A percentile compares a stretch with the other conserved stretches of the same genome.
phyloP scores from a whole-genome alignment of 2,113 vertebrate species.

The Hypanus sabinus region DNA sequence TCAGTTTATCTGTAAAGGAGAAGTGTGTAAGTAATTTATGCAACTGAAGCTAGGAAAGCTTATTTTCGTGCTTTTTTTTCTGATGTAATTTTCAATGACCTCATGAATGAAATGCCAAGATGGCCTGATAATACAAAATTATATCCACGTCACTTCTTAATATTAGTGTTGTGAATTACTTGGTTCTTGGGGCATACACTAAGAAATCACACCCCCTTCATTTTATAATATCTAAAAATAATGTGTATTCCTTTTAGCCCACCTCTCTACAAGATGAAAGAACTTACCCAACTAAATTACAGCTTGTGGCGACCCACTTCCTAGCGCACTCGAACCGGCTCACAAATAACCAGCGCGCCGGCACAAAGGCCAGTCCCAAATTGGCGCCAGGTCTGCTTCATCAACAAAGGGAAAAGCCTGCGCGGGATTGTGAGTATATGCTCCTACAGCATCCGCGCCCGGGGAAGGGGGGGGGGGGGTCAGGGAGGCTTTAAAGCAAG shows the following conservation, averaged over 20 bases:
- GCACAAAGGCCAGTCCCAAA: too few relatives aligned
- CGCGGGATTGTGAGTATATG: too few relatives aligned
- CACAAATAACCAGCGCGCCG: too few relatives aligned
- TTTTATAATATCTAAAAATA: background rate
- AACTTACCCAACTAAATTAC: background rate
- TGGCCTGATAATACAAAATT: background rate
- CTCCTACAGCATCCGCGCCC: too few relatives aligned
- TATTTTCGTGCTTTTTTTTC: background rate
- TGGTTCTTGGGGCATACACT: background rate
- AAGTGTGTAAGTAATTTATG: background rate
- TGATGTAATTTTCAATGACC: background rate
- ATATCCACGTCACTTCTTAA: background rate
- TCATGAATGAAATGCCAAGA: background rate
- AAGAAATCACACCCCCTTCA: too few relatives aligned
- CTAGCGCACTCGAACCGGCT: too few relatives aligned
- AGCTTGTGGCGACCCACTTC: too few relatives aligned
- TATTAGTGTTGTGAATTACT: background rate
- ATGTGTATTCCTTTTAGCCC: background rate
- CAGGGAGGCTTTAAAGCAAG: too few relatives aligned
- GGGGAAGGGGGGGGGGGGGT: too few relatives aligned
- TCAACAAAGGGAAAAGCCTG: too few relatives aligned
- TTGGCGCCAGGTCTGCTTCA: too few relatives aligned
- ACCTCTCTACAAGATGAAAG: background rate
- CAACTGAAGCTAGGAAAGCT: conserved; percentile 2
- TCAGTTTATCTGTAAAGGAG: conserved; percentile 66